Evolutionary conservation across 1,140 invertebrate genomes (phyloP), one percentile per base, ranked within the genome.

Genomic region (Polypedilum vanderplanki): DNA sequence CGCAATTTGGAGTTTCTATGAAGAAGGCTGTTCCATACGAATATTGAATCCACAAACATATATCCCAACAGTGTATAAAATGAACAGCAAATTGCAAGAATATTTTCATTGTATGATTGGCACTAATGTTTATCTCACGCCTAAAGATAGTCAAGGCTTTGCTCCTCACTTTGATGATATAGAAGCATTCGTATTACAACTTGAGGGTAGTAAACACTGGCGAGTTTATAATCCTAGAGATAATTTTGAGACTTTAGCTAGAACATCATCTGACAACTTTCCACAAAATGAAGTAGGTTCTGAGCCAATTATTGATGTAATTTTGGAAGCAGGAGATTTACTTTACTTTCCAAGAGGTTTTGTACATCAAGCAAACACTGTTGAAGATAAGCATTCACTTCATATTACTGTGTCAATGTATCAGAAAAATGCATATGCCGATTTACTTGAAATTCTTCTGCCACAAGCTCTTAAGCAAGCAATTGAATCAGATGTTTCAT

Each of bases 121-220:
- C 9, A 92, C 94, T 2, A 99, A 99, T 88, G 87, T 91, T 12
- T 99, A 98, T 81, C 82, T 99, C 73, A 98, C 97, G n/a, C 97
- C 97, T 15, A 90, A 96, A 8, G 91, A 92, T 75, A 93, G 92
- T 78, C 96, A 98, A 87, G 97, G 97, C 0, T 99, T 99, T 87
- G 97, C 97, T 1, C 97, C 97, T 0, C 97, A 99, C 85, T 99
- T 92, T 84, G 97, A 99, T 86, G 97, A 99, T 80, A 98, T 99
- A 78, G 98, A 99, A 86, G 97, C 97, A 15, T 99, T 99, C 83
- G 90, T 99, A 75, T 80, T 99, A 57, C 98, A 99, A 85, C 83
- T 98, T 7, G 97, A 99, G 85, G 98, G 98, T 0, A 91, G 91
- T 78, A 99, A 99, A 84, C 87, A 90, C 76, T 99, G 97, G 97